Evolutionary conservation across 1,140 invertebrate genomes (phyloP).

Genomic region (Diorhabda elongata): DNA sequence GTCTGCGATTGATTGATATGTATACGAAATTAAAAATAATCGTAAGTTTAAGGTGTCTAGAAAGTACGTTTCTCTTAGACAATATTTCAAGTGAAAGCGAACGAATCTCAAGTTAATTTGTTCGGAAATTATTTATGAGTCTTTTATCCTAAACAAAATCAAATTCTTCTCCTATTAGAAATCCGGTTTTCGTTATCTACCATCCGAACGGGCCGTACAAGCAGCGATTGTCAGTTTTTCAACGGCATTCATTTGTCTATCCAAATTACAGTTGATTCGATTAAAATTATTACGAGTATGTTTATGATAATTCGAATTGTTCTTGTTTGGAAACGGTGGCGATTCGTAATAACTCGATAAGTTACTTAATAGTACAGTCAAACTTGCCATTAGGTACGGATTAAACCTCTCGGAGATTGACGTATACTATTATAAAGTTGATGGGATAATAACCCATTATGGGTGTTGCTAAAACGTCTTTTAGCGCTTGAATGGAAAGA

Average conservation of each 20-base stretch:
- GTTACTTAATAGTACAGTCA: too few relatives aligned
- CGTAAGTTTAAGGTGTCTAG: too few relatives aligned
- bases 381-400: too few relatives aligned
- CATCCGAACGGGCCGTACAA: constrained; percentile 9
- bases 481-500: too few relatives aligned
- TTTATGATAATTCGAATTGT: neutral
- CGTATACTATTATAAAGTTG: too few relatives aligned
- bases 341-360: too few relatives aligned
- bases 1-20: too few relatives aligned
- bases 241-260: constrained; percentile 21
- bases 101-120: constrained; percentile 8
- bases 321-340: too few relatives aligned
- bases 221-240: constrained; percentile 20
- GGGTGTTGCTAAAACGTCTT: too few relatives aligned
- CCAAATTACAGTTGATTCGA: constrained; percentile 20
- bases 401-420: too few relatives aligned
- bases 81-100: constrained; percentile 16
- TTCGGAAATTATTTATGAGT: constrained; percentile 21
- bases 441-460: too few relatives aligned
- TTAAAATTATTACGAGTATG: constrained; percentile 14
- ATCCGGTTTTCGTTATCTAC: constrained; percentile 20
- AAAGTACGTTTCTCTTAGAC: neutral
- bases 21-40: too few relatives aligned
- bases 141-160: constrained; percentile 18
- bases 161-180: constrained; percentile 16